Evolutionary conservation across 2,113 vertebrate species (phyloP).

Genomic region (Lophius piscatorius): DNA sequence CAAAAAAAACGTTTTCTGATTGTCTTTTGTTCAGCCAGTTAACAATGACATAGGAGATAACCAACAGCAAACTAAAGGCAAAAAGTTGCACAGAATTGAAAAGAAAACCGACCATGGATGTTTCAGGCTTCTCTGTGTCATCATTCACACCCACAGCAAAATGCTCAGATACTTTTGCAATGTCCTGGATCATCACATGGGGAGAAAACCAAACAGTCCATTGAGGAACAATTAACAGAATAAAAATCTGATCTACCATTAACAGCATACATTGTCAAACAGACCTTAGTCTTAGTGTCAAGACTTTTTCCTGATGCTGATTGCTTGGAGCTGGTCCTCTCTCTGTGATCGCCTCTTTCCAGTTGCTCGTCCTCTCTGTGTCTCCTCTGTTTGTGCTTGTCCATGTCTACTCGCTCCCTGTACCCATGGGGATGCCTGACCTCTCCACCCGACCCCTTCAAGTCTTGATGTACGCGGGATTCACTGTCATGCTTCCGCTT

Average conservation of each 20-base stretch:
- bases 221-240: background rate
- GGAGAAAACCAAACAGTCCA: background rate
- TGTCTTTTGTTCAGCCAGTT: too few relatives aligned
- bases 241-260: too few relatives aligned
- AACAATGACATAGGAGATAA: too few relatives aligned
- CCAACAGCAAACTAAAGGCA: too few relatives aligned
- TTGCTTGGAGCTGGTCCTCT: slow-evolving; percentile 33
- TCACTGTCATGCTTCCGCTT: slow-evolving; percentile 37
- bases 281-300: slow-evolving; percentile 72
- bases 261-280: slow-evolving; percentile 3
- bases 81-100: background rate
- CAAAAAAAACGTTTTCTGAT: too few relatives aligned
- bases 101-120: slow-evolving; percentile 15
- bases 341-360: slow-evolving; percentile 10
- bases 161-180: slow-evolving; percentile 14
- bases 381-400: slow-evolving; percentile 60
- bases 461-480: slow-evolving; percentile 43
- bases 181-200: slow-evolving; percentile 44
- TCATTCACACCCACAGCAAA: slow-evolving; percentile 24
- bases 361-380: slow-evolving; percentile 54
- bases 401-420: slow-evolving; percentile 62
- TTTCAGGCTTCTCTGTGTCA: slow-evolving; percentile 59
- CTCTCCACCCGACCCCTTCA: slow-evolving; percentile 45
- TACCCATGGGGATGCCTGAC: slow-evolving; percentile 52
- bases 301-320: slow-evolving; percentile 23